Conservation (phyloP, 2,797 vertebrate species). For the Dryobates pubescens region DNA sequence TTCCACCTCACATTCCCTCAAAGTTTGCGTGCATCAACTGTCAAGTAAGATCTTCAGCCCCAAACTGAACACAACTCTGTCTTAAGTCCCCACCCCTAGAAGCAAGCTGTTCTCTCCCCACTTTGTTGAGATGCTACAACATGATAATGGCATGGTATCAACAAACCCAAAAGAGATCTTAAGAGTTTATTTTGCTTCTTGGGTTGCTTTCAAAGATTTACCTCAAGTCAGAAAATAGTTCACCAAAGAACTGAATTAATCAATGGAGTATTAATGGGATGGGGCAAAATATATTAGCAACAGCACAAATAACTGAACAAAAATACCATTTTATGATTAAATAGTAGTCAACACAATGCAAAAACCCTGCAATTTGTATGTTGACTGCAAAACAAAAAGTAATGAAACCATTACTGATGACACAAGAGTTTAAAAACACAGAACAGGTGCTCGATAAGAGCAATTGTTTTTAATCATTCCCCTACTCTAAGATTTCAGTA, state of each 20-base stretch:
- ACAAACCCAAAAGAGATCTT: neutral
- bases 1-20: neutral
- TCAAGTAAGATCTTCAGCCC: neutral
- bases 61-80: neutral
- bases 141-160: neutral
- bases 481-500: neutral
- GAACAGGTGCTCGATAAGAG: neutral
- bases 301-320: neutral
- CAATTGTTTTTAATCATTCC: neutral
- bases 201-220: neutral
- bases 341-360: neutral
- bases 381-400: neutral
- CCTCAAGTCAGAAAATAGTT: neutral
- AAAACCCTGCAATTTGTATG: neutral
- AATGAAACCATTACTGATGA: neutral
- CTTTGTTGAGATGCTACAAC: neutral
- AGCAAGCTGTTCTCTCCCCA: neutral
- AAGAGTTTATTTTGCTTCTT: neutral
- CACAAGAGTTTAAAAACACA: neutral
- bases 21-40: neutral
- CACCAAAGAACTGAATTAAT: neutral
- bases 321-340: neutral
- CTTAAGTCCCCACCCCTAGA: neutral
- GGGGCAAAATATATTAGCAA: neutral
- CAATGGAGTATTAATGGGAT: neutral